phyloP scores from a whole-genome alignment of 2,113 vertebrate genomes.

The Myxocyprinus asiaticus region DNA sequence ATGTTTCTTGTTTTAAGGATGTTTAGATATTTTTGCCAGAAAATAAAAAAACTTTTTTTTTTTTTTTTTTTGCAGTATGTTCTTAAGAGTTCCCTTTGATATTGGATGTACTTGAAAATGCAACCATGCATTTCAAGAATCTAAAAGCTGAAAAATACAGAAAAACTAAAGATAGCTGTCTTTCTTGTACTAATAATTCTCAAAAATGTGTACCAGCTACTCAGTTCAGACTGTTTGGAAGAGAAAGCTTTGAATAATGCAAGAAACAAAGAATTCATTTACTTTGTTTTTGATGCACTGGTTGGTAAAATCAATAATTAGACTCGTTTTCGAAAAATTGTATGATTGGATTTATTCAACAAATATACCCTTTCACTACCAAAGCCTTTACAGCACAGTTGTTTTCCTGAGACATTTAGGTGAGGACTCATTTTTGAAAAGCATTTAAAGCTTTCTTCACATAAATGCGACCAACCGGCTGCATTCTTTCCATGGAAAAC shows the following conservation, averaged over 20 bases:
- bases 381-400: not conserved
- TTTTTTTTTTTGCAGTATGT: too few relatives aligned
- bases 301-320: constrained; percentile 16
- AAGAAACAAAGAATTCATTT: not conserved
- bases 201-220: not conserved
- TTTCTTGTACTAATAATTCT: not conserved
- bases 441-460: not conserved
- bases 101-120: too few relatives aligned
- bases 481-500: constrained; percentile 52
- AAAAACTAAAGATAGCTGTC: too few relatives aligned
- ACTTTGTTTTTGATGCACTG: constrained; percentile 4
- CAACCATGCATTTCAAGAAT: too few relatives aligned
- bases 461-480: constrained; percentile 1
- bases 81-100: too few relatives aligned
- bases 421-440: constrained; percentile 2
- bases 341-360: not conserved
- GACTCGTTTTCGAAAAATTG: not conserved
- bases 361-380: not conserved
- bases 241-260: not conserved
- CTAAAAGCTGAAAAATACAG: too few relatives aligned
- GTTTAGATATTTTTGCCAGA: too few relatives aligned
- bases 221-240: not conserved
- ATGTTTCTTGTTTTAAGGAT: too few relatives aligned
- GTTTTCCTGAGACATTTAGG: constrained; percentile 3
- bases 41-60: too few relatives aligned